A percentile compares a stretch with the other conserved stretches of the same genome.
Evolutionary conservation across 2,113 vertebrate genomes (phyloP).

Genomic region (Neolamprologus brichardi): DNA sequence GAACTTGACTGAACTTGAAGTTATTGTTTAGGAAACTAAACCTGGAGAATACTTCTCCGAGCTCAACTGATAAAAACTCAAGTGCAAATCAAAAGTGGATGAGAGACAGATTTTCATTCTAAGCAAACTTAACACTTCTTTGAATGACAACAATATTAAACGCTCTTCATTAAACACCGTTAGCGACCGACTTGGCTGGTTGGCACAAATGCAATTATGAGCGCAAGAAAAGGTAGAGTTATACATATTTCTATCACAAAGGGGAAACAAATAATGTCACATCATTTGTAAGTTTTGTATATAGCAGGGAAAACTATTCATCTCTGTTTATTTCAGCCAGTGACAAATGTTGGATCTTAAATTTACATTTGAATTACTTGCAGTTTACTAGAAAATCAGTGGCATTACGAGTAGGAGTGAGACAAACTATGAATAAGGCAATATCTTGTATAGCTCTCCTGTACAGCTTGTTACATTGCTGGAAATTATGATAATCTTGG

Average conservation of each 20-base stretch:
- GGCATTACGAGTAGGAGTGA: not conserved
- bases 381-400: not conserved
- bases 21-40: not conserved
- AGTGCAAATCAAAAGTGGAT: not conserved
- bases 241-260: not conserved
- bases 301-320: not conserved
- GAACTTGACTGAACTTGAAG: not conserved
- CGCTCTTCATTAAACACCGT: not conserved
- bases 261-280: not conserved
- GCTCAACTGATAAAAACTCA: not conserved
- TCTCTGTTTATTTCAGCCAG: not conserved
- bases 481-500: not conserved
- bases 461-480: not conserved
- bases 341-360: not conserved
- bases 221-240: not conserved
- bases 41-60: not conserved
- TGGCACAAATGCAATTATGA: not conserved
- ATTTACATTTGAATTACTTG: not conserved
- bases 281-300: not conserved
- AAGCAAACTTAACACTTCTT: not conserved
- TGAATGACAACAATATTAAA: not conserved
- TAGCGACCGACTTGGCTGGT: not conserved
- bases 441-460: not conserved
- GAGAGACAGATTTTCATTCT: not conserved
- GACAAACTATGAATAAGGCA: not conserved